phyloP scores from a whole-genome alignment of 2,797 vertebrate species.

The Enteromius thamalakanensis region DNA sequence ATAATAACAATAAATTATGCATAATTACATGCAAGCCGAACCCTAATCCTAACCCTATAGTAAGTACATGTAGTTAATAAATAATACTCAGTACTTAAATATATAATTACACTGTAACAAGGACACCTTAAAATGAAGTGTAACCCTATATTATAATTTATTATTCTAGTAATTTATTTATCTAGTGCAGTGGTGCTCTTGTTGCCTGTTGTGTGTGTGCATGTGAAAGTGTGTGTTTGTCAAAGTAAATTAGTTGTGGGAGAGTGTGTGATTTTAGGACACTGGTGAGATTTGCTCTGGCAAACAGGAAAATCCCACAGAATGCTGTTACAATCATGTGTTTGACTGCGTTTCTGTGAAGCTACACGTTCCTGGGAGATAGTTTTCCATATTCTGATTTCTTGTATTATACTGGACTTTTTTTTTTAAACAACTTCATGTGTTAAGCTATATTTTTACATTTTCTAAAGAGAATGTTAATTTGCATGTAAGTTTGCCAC shows the following conservation, averaged over 20 bases:
- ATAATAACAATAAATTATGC: neutral
- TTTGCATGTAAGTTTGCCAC: neutral
- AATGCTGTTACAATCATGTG: constrained; percentile 18
- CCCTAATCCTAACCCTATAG: neutral
- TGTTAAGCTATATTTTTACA: neutral
- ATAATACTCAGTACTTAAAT: neutral
- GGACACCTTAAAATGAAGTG: neutral
- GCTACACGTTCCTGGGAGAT: neutral
- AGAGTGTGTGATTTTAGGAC: constrained; percentile 45
- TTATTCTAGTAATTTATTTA: neutral
- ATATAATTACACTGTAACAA: neutral
- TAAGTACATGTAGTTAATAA: neutral
- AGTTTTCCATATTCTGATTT: neutral
- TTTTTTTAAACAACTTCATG: neutral
- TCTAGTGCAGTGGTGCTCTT: neutral
- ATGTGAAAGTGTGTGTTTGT: neutral
- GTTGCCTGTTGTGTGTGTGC: neutral
- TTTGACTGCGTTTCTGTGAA: constrained; percentile 7
- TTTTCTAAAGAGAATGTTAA: neutral
- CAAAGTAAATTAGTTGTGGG: constrained; percentile 6
- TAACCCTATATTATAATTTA: neutral
- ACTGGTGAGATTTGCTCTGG: constrained; percentile 43
- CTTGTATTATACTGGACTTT: neutral
- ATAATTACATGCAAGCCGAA: neutral
- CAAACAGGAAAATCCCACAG: constrained; percentile 49